These are phyloP conservation scores for Diaperis boleti DNA, from an alignment of 2,888 invertebrate genomes.

Conservation along the genomic window DNA sequence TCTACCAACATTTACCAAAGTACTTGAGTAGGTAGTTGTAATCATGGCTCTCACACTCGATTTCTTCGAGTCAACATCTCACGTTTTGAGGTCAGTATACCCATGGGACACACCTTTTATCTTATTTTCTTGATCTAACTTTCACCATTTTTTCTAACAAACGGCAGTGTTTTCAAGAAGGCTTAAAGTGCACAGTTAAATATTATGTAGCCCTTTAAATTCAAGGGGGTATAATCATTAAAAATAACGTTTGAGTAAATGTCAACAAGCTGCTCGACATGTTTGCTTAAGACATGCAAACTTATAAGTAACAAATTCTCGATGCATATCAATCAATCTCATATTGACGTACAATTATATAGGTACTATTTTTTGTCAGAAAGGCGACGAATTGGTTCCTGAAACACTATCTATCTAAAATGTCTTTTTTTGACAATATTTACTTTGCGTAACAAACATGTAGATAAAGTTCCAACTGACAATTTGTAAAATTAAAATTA, in stretches of 20 bases:
- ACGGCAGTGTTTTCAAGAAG: no score
- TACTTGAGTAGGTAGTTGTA: conserved; percentile 47
- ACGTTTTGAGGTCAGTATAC: conserved; percentile 59
- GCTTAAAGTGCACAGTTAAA: no score
- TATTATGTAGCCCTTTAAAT: no score
- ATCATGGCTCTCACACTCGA: conserved; percentile 56
- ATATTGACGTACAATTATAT: no score
- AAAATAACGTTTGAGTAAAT: neutral
- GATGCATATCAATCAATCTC: conserved; percentile 1
- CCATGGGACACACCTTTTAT: conserved; percentile 51
- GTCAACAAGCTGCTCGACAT: neutral
- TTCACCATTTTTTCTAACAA: neutral
- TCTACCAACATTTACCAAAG: conserved; percentile 43
- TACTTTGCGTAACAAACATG: no score
- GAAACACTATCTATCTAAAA: no score
- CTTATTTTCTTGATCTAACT: conserved; percentile 42
- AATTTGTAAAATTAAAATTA: no score
- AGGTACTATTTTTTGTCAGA: no score
- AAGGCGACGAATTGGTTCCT: no score
- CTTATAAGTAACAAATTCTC: neutral
- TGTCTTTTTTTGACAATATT: no score
- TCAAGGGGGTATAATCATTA: no score
- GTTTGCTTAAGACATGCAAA: conserved; percentile 6
- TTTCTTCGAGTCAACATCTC: conserved; percentile 56
- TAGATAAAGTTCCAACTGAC: no score